Evolutionary conservation across 1,140 invertebrate genomes (phyloP).

Genomic region (Wasmannia auropunctata): DNA sequence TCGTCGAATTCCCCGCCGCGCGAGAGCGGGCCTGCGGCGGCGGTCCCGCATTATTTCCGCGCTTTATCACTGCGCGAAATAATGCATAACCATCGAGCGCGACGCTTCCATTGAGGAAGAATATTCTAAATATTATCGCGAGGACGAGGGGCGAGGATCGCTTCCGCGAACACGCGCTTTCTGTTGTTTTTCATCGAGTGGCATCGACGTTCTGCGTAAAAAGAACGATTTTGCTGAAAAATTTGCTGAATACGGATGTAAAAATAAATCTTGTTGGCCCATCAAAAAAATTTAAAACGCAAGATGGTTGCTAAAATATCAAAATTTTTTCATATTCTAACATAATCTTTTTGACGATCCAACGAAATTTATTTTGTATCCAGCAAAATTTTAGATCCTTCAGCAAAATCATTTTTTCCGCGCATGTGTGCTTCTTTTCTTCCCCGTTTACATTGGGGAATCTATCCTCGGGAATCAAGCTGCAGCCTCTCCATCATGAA

Average conservation of each 20-base stretch:
- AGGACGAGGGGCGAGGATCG: no score
- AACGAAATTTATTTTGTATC: no score
- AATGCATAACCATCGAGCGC: slow-evolving; percentile 62
- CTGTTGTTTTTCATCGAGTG: neutral
- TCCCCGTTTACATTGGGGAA: neutral
- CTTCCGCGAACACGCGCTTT: neutral
- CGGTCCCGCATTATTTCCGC: slow-evolving; percentile 44
- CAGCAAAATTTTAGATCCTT: no score
- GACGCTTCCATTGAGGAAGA: slow-evolving; percentile 48
- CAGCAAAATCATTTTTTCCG: no score
- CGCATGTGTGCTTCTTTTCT: neutral
- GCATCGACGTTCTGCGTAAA: no score
- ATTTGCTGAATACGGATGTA: no score
- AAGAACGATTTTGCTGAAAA: no score
- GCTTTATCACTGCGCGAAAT: slow-evolving; percentile 39
- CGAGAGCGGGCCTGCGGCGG: neutral
- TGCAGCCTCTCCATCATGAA: neutral
- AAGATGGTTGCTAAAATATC: no score
- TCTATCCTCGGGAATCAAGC: neutral
- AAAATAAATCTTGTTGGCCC: no score
- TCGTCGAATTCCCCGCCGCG: slow-evolving; percentile 33
- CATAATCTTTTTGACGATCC: no score
- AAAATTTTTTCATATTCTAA: no score
- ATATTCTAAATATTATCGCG: slow-evolving; percentile 54
- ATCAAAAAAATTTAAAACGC: no score